Base-by-base conservation (phyloP, 2,888 invertebrate genomes). In the Argyresthia goedartella region DNA sequence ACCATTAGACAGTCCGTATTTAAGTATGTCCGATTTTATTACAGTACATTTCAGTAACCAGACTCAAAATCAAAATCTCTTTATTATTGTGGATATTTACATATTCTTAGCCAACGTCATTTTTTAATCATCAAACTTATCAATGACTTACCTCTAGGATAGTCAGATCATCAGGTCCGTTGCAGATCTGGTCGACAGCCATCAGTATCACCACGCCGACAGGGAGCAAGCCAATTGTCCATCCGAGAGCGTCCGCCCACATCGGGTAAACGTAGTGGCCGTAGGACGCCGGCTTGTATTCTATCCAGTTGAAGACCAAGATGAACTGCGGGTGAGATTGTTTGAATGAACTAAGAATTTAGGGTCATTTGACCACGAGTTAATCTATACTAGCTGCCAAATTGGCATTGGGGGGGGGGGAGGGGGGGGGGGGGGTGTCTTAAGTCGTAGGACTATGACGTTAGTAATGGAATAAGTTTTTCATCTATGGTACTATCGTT, bases 171-270 rank as follows among this genome's bases (percentile, higher is more conserved):
- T 86, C 85, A 8, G 90, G 89, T 0, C 89, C 90, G 57, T 81
- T 87, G 61, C 82, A 88, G 52, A 89, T 84, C 66, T 90, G 87
- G 53, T 87, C 84, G 43, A 90, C 73, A 6, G 88, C 89, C 75
- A 89, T 88, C 11, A 89, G 59, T 4, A 92, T 78, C 48, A 93
- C 90, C 1, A 93, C 90, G 14, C 89, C 69, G 8, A 94, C 90
- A 0, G 94, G 94, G 52, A 93, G 69, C n/a, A 93, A 85, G 0
- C 94, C 92, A 47, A 94, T 74, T 0, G 89, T 77, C 93, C 94
- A 94, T 8, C 95, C 95, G 2, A 93, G 88, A 0, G 89, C 89
- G 65, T 94, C 91, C 0, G 94, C 94, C 94, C 93, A 94, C 65
- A 88, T 77, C 1, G 95, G 95, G 66, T 94, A 95, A n/a, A 91